Conservation (phyloP, 2,888 invertebrate species). For the Stegana nigrithorax region DNA sequence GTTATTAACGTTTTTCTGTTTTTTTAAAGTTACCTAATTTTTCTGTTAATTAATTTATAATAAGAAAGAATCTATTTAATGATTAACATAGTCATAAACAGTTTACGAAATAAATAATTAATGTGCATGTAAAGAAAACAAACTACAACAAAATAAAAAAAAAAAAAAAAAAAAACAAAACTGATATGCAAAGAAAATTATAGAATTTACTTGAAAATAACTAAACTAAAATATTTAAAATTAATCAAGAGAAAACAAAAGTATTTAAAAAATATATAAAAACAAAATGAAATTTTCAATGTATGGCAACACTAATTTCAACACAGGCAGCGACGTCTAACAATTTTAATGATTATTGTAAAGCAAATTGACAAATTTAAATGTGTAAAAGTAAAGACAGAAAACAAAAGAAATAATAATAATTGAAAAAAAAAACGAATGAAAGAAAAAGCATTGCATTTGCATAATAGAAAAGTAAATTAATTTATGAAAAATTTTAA, state of each 20-base stretch:
- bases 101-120: constrained; percentile 20
- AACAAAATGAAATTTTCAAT: constrained; percentile 11
- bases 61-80: constrained; percentile 48
- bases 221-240: constrained; percentile 37
- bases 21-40: constrained; percentile 32
- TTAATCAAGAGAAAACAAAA: constrained; percentile 47
- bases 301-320: constrained; percentile 15
- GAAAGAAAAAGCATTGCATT: constrained; percentile 42
- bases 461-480: constrained; percentile 53
- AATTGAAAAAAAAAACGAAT: constrained; percentile 30
- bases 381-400: constrained; percentile 18
- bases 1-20: constrained; percentile 15
- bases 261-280: constrained; percentile 36
- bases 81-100: constrained; percentile 26
- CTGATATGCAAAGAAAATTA: constrained; percentile 52
- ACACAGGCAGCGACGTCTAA: constrained; percentile 27
- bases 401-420: constrained; percentile 33
- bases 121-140: constrained; percentile 23
- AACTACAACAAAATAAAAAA: constrained; percentile 17
- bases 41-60: constrained; percentile 39
- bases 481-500: constrained; percentile 56
- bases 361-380: constrained; percentile 25
- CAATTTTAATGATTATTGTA: constrained; percentile 21
- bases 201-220: constrained; percentile 51
- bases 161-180: constrained; percentile 23